Percentiles rank a stretch among this genome's conserved stretches.
Conservation (phyloP, 2,888 invertebrate genomes). For the Eledone cirrhosa region DNA sequence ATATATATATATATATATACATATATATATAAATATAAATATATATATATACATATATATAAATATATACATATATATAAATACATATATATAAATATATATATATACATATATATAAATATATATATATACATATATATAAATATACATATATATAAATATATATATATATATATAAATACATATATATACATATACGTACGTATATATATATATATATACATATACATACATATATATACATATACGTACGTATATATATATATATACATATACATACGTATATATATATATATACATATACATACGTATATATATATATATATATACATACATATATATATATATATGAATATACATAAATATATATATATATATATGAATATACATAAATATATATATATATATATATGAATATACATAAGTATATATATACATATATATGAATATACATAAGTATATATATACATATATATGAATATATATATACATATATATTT, state of each 20-base stretch:
- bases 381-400: neutral
- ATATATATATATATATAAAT: neutral
- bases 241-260: neutral
- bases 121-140: neutral
- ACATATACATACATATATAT: neutral
- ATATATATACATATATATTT: neutral
- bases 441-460: neutral
- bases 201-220: neutral
- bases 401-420: neutral
- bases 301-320: neutral
- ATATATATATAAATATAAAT: neutral
- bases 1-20: neutral
- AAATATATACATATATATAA: neutral
- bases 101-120: neutral
- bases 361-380: neutral
- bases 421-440: neutral
- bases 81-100: neutral
- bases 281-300: neutral
- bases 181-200: neutral
- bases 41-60: neutral
- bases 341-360: neutral
- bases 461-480: neutral
- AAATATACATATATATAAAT: neutral
- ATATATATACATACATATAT: neutral
- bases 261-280: neutral